These are phyloP conservation scores for Uria aalge DNA, from an alignment of 2,113 vertebrate species.

Conservation along the genomic window DNA sequence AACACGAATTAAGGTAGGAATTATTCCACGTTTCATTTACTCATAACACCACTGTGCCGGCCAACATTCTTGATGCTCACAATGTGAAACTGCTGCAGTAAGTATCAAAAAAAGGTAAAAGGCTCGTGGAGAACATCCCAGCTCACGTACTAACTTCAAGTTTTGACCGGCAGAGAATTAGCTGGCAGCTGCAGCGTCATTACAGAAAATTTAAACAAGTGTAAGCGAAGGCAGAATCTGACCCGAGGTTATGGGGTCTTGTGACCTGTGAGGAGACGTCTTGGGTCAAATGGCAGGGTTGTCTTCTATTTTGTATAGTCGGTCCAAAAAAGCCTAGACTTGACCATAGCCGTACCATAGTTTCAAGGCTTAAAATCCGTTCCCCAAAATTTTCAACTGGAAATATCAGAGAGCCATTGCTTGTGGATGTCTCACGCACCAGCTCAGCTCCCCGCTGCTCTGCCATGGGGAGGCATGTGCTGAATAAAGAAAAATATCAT, in stretches of 20 bases:
- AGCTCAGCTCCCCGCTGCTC: not conserved
- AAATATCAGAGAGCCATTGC: not conserved
- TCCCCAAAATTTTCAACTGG: not conserved
- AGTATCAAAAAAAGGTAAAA: not conserved
- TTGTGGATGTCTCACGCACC: fast-evolving
- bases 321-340: not conserved
- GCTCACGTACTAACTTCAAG: not conserved
- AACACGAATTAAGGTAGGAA: not conserved
- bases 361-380: not conserved
- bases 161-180: not conserved
- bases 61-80: not conserved
- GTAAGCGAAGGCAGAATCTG: not conserved
- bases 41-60: not conserved
- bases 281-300: not conserved
- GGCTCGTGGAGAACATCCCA: not conserved
- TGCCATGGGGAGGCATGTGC: fast-evolving
- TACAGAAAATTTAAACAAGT: not conserved
- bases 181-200: not conserved
- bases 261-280: not conserved
- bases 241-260: not conserved
- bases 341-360: not conserved
- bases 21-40: not conserved
- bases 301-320: not conserved
- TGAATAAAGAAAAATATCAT: not conserved
- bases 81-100: not conserved